A percentile compares a stretch with the other conserved stretches of the same genome.
Conservation (phyloP, 2,113 vertebrate species). For the Calidris pygmaea region DNA sequence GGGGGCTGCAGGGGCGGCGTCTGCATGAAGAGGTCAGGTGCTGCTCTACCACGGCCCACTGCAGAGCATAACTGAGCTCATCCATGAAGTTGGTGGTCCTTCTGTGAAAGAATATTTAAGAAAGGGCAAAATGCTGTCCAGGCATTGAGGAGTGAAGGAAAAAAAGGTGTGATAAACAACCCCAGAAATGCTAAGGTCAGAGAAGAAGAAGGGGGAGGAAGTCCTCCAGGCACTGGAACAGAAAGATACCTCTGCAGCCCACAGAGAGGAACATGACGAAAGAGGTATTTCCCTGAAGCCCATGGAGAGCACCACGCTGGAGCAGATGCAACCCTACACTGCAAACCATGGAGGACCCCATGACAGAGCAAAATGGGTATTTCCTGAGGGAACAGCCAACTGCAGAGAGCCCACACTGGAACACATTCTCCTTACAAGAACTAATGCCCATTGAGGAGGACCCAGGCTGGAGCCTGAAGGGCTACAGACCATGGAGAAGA, state of each 20-base stretch:
- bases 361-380: neutral
- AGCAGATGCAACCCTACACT: neutral
- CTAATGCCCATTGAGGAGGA: neutral
- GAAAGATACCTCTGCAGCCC: neutral
- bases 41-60: neutral
- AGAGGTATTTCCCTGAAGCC: neutral
- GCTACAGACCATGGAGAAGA: neutral
- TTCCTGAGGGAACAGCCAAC: neutral
- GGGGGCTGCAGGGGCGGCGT: neutral
- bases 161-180: neutral
- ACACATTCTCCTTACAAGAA: neutral
- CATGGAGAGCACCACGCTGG: fast-evolving
- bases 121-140: neutral
- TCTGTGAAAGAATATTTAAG: neutral
- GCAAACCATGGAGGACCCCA: neutral
- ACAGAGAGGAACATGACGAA: neutral
- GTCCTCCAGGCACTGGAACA: neutral
- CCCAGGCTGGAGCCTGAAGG: neutral
- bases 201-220: neutral
- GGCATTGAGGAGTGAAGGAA: neutral
- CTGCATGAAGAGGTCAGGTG: neutral
- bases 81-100: neutral
- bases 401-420: fast-evolving
- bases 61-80: neutral
- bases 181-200: neutral